Conservation (phyloP, 2,113 vertebrate species). For the pig (Sus scrofa) region T2T-Sscrofa CM000817.6:156946001-156946500, state of each 20-base stretch:
- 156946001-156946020: neutral
- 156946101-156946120: neutral
- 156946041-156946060: too few relatives aligned
- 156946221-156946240: neutral
- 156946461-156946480: neutral
- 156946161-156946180: neutral
- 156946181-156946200: constrained; percentile 32
- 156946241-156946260: neutral
- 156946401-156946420: neutral
- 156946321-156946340: neutral
- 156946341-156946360: neutral
- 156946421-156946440: neutral
- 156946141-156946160: neutral
- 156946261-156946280: neutral
- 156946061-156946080: neutral
- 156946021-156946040: neutral
- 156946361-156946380: neutral
- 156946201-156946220: neutral
- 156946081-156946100: neutral
- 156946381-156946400: neutral
- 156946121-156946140: neutral
- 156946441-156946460: neutral
- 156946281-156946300: neutral
- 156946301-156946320: neutral
- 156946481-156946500: neutral